Percentiles rank a stretch among this genome's conserved stretches.
Conservation (phyloP, 2,113 vertebrate genomes). For the Piliocolobus tephrosceles region DNA sequence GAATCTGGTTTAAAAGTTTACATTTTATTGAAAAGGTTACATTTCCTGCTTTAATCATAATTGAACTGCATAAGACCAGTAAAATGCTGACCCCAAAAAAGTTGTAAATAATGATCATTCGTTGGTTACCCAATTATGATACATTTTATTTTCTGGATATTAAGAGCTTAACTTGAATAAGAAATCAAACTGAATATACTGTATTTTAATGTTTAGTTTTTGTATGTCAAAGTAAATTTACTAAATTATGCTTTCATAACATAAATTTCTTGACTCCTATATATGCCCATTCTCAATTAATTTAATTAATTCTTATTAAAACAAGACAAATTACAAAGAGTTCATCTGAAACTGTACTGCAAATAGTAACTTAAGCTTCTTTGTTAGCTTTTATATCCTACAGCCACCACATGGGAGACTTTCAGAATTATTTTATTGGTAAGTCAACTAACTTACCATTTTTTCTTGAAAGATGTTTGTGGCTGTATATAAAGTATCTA, state of each 20-base stretch:
- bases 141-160: not conserved
- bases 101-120: not conserved
- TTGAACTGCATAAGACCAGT: not conserved
- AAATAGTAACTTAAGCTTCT: not conserved
- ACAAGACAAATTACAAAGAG: not conserved
- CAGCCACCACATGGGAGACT: not conserved
- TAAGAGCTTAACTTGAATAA: not conserved
- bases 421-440: not conserved
- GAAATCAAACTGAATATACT: not conserved
- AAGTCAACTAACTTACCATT: not conserved
- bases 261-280: not conserved
- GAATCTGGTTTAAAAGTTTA: not conserved
- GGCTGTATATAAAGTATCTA: not conserved
- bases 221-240: not conserved
- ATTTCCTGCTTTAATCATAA: slow-evolving; percentile 25
- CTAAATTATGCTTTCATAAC: not conserved
- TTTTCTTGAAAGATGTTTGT: not conserved
- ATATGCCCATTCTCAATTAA: not conserved
- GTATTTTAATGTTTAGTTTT: not conserved
- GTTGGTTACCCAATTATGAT: not conserved
- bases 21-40: not conserved
- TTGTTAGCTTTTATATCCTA: not conserved
- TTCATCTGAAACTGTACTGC: not conserved
- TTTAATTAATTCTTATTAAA: not conserved
- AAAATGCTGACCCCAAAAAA: not conserved